Evolutionary conservation across 2,888 invertebrate genomes (phyloP).

Genomic region (Acanthopleura granulata): DNA sequence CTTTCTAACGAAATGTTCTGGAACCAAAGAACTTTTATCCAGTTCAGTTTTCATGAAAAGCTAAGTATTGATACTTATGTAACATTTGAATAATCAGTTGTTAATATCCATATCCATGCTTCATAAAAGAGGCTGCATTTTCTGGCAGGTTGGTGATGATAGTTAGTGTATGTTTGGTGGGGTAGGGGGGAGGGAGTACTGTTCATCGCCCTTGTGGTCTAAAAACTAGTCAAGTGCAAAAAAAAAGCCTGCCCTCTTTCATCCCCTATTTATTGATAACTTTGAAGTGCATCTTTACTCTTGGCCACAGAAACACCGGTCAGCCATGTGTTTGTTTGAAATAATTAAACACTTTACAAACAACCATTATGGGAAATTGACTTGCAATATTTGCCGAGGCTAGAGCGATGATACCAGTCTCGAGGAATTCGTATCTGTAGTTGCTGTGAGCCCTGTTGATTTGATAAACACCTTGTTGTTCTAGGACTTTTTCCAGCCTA

Average conservation of each 20-base stretch:
- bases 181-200: too few species aligned
- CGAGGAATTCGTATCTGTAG: background rate
- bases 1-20: too few species aligned
- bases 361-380: constrained; percentile 15
- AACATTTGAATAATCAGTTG: too few species aligned
- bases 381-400: background rate
- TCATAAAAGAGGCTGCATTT: too few species aligned
- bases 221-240: too few species aligned
- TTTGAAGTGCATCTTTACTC: background rate
- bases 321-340: constrained; percentile 4
- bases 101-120: too few species aligned
- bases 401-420: background rate
- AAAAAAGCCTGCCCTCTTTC: background rate
- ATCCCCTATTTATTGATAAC: background rate
- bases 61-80: too few species aligned
- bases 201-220: too few species aligned
- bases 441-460: background rate
- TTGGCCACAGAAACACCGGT: background rate
- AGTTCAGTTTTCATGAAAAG: too few species aligned
- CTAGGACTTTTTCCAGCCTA: background rate
- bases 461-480: background rate
- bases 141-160: too few species aligned
- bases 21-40: too few species aligned
- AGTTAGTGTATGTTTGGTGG: too few species aligned
- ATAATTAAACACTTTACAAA: constrained; percentile 7